Conservation (phyloP, 2,888 invertebrate genomes). For the Gari tellinella region DNA sequence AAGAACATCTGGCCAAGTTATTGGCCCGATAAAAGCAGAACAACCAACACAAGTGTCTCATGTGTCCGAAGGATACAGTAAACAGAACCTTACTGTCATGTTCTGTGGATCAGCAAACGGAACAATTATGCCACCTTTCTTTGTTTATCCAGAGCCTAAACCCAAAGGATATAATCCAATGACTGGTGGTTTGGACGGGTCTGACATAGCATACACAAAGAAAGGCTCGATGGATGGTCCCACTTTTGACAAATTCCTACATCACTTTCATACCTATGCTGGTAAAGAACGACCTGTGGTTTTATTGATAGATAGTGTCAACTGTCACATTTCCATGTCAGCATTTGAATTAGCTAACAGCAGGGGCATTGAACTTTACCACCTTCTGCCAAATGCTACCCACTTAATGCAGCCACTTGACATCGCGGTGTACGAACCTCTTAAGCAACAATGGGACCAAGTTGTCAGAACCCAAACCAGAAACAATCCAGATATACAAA, state of each 20-base stretch:
- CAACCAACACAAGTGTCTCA: constrained; percentile 30
- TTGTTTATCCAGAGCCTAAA: constrained; percentile 38
- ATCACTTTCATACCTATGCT: constrained; percentile 40
- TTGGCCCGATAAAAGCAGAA: constrained; percentile 21
- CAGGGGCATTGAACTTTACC: constrained; percentile 45
- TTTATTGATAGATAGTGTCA: constrained; percentile 47
- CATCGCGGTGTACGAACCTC: constrained; percentile 58
- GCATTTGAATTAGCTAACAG: constrained; percentile 35
- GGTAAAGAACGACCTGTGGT: constrained; percentile 42
- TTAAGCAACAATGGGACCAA: constrained; percentile 50
- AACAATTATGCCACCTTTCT: constrained; percentile 44
- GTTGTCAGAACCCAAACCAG: constrained; percentile 29
- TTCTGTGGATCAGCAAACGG: constrained; percentile 51
- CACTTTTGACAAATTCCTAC: constrained; percentile 34
- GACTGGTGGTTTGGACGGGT: constrained; percentile 32
- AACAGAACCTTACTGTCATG: constrained; percentile 44
- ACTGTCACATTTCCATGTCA: constrained; percentile 34
- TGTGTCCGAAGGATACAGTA: constrained; percentile 36
- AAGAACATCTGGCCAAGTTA: constrained; percentile 35
- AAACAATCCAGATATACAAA: constrained; percentile 42
- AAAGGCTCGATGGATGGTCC: constrained; percentile 49
- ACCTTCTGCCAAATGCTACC: constrained; percentile 52
- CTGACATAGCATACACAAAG: constrained; percentile 38
- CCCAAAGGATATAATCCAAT: constrained; percentile 37
- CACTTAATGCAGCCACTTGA: constrained; percentile 64